Evolutionary conservation across 2,888 invertebrate species (phyloP), one percentile per base, ranked within the genome.

Genomic region (Isotomurus palustris): DNA sequence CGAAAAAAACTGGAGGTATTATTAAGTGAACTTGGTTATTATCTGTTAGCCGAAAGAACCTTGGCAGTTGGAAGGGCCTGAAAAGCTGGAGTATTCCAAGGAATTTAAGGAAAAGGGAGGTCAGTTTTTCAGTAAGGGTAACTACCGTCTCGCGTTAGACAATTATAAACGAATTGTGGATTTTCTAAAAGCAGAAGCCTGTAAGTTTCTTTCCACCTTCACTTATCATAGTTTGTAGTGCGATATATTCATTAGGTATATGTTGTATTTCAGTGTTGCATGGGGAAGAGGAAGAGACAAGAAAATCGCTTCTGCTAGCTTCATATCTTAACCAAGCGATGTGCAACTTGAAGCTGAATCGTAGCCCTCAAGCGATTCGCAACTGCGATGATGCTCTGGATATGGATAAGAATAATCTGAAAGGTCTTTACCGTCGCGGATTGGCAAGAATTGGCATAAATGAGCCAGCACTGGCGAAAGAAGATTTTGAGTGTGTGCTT

Each of bases 61-160:
- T 44, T 96, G 94, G 93, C 82, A 87, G 41, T 80, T 96, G 79
- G 85, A 88, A 60, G 79, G 81, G 0, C 75, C 79, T 0, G 90
- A 95, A 75, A 89, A 88, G 73, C 69, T 96, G 5, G 86, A 86
- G 56, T 88, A 89, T 73, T 84, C 89, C 0, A 84, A 85, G 74
- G 78, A 87, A 14, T 86, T 84, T 64, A 97, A 97, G 76, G 87
- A 88, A 62, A 93, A 90, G 73, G 97, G 95, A 44, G 95, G 92
- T 0, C 81, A 82, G 47, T 94, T 90, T 74, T 92, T 93, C 73
- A 92, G 91, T 75, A 81, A 80, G 1, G 83, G 81, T 57, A 91
- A 93, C 74, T 86, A 82, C 71, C 76, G 78, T 53, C 72, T 91
- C 68, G 95, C 97, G 0, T 79, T 86, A 47, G 90, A 88, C 74